These are phyloP conservation scores for Rhinoptilus africanus DNA, from an alignment of 2,113 vertebrate species.

Conservation along the genomic window DNA sequence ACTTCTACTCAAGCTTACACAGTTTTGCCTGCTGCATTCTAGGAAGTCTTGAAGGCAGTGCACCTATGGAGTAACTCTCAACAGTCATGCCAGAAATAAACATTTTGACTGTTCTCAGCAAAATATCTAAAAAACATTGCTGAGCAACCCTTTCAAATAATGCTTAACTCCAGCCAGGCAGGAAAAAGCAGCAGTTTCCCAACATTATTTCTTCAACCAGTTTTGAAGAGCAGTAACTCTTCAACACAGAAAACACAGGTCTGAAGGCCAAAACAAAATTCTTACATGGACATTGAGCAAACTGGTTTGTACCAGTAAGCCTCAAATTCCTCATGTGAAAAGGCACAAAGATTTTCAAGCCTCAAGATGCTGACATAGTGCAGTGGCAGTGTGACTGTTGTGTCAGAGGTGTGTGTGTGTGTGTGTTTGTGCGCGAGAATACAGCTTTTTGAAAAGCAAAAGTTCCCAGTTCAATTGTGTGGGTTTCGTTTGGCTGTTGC, in stretches of 20 bases:
- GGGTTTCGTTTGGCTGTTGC: background rate
- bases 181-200: background rate
- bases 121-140: background rate
- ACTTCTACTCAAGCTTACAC: background rate
- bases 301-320: background rate
- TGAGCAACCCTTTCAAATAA: background rate
- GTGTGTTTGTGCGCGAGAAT: background rate
- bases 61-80: background rate
- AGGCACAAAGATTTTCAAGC: background rate
- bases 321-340: background rate
- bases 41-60: background rate
- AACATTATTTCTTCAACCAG: accelerated
- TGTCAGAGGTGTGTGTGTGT: accelerated
- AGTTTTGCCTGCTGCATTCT: background rate
- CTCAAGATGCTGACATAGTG: background rate
- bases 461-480: background rate
- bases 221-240: background rate
- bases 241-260: background rate
- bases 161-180: background rate
- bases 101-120: background rate
- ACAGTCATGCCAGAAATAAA: background rate
- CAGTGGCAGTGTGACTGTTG: accelerated
- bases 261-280: background rate
- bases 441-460: background rate
- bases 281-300: background rate